Evolutionary conservation across 2,888 invertebrate species (phyloP).

Genomic region (Xiphydria camelus): DNA sequence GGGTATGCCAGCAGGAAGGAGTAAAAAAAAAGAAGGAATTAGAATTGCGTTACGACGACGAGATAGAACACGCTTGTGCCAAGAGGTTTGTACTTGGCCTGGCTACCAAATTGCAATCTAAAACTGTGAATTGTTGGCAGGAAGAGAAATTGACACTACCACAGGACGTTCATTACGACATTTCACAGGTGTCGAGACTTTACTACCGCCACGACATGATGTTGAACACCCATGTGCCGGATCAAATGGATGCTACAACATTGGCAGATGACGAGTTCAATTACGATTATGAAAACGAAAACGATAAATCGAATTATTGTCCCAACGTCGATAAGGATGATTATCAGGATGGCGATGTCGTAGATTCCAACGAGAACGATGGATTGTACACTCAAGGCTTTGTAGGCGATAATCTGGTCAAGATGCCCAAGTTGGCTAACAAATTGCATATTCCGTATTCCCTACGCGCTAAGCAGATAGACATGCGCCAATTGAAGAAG

Average conservation of each 20-base stretch:
- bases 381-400: conserved; percentile 40
- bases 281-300: conserved; percentile 63
- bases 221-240: conserved; percentile 5
- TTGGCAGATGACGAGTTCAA: conserved; percentile 36
- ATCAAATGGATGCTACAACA: background rate
- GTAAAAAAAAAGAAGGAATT: conserved; percentile 28
- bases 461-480: conserved; percentile 80
- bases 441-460: conserved; percentile 80
- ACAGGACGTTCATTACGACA: conserved; percentile 31
- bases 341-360: conserved; percentile 24
- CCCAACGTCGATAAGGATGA: conserved; percentile 47
- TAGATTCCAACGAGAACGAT: conserved; percentile 29
- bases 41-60: conserved; percentile 18
- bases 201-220: conserved; percentile 21
- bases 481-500: conserved; percentile 82
- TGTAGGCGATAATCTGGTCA: conserved; percentile 65
- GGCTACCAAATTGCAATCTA: conserved; percentile 19
- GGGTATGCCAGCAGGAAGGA: conserved; percentile 25
- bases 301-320: conserved; percentile 62
- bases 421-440: conserved; percentile 67
- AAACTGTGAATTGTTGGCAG: conserved; percentile 33
- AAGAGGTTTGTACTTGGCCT: conserved; percentile 19
- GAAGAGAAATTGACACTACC: conserved; percentile 35
- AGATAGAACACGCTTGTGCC: conserved; percentile 3
- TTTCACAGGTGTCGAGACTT: conserved; percentile 18